Evolutionary conservation across 2,113 vertebrate genomes (phyloP).

Genomic region (Cyanoderma ruficeps): DNA sequence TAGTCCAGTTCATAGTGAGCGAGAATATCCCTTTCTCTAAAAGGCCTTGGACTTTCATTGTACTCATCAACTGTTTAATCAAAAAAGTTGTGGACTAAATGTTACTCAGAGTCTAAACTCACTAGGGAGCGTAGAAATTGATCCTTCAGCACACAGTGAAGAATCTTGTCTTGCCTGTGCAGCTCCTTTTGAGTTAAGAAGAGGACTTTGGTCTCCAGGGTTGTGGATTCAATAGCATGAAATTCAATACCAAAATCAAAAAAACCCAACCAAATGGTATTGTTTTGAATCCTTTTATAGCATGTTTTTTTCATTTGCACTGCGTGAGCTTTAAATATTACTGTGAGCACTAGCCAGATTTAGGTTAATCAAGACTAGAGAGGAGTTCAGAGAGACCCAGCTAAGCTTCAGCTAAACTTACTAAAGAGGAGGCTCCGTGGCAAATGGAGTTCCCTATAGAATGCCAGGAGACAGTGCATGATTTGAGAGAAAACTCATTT

Average conservation of each 20-base stretch:
- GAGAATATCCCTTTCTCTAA: background rate
- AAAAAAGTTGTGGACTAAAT: background rate
- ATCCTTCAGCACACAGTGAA: background rate
- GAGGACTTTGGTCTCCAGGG: background rate
- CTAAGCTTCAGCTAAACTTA: background rate
- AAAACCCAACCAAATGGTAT: conserved; percentile 23
- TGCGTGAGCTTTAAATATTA: background rate
- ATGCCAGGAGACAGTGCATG: background rate
- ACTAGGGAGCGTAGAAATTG: fast-evolving
- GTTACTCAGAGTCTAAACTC: background rate
- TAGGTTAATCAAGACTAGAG: background rate
- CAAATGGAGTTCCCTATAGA: background rate
- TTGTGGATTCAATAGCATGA: conserved; percentile 29
- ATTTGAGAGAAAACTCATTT: conserved; percentile 1
- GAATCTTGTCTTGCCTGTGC: background rate
- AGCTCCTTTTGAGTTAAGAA: background rate
- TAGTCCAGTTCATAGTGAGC: background rate
- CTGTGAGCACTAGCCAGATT: conserved; percentile 12
- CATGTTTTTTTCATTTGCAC: conserved; percentile 49
- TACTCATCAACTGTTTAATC: background rate
- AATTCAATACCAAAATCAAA: conserved; percentile 20
- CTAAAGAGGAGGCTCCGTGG: background rate
- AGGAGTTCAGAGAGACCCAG: background rate
- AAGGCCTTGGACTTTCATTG: background rate
- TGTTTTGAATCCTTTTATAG: conserved; percentile 45